Conservation (phyloP, 2,113 vertebrate genomes). For the Salvelinus fontinalis region DNA sequence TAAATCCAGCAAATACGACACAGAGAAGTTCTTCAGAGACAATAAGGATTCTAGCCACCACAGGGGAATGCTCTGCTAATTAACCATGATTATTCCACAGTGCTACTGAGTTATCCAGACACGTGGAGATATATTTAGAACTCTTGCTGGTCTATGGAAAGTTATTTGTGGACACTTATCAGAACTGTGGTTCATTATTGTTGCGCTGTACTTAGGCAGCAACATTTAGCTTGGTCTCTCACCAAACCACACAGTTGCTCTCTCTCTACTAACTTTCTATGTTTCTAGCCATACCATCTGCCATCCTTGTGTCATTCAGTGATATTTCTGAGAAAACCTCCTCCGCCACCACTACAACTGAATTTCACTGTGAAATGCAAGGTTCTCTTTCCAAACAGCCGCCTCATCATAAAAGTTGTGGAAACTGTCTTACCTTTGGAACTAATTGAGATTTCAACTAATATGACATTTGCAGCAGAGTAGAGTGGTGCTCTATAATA, state of each 20-base stretch:
- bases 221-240: neutral
- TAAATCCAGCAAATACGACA: slow-evolving; percentile 57
- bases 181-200: neutral
- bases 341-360: neutral
- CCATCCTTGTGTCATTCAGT: neutral
- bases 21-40: slow-evolving; percentile 18
- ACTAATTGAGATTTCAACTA: slow-evolving; percentile 53
- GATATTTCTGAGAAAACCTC: neutral
- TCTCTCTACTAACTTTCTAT: neutral
- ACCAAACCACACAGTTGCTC: neutral
- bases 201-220: neutral
- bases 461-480: slow-evolving; percentile 64
- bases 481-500: slow-evolving; percentile 63
- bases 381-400: slow-evolving; percentile 41
- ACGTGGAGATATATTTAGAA: neutral
- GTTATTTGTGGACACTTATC: neutral
- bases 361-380: neutral
- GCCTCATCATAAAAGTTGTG: slow-evolving; percentile 53
- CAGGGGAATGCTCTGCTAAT: slow-evolving; percentile 10
- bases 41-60: neutral
- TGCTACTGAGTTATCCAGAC: neutral
- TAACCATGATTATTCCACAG: slow-evolving; percentile 10
- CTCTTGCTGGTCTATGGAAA: neutral
- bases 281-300: neutral
- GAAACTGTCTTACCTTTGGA: slow-evolving; percentile 23